These are phyloP conservation scores for Anguilla megastoma DNA, from an alignment of 2,797 vertebrate genomes.

Conservation along the genomic window DNA sequence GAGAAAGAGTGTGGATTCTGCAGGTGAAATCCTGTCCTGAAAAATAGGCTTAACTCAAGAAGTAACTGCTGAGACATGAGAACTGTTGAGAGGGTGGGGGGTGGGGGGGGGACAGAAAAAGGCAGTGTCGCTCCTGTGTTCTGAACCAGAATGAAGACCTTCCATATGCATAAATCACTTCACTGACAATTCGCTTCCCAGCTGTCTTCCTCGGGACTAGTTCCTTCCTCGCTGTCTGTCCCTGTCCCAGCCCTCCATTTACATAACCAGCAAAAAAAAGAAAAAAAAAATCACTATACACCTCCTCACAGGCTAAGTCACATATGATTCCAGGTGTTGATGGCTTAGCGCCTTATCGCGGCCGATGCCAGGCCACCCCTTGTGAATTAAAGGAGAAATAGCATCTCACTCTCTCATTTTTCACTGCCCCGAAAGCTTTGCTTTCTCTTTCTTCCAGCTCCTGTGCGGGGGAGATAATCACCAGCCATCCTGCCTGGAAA, in stretches of 20 bases:
- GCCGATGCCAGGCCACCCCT: slow-evolving; percentile 72
- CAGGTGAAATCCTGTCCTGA: slow-evolving; percentile 10
- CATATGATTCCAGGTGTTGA: slow-evolving; percentile 70
- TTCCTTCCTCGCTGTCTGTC: slow-evolving; percentile 2
- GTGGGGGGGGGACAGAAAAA: slow-evolving; percentile 27
- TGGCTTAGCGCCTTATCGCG: slow-evolving; percentile 76
- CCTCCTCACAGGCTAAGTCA: slow-evolving; percentile 53
- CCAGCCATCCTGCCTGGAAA: slow-evolving; percentile 62
- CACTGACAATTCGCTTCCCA: slow-evolving; percentile 46
- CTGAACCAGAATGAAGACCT: slow-evolving; percentile 33
- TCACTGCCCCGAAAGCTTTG: slow-evolving; percentile 70
- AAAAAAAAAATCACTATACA: slow-evolving; percentile 30
- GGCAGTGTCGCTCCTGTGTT: slow-evolving; percentile 4
- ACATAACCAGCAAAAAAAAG: slow-evolving; percentile 28
- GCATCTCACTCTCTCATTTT: slow-evolving; percentile 75
- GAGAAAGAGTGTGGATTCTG: not conserved
- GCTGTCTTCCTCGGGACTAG: not conserved
- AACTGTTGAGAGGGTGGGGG: not conserved
- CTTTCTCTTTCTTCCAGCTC: slow-evolving; percentile 68
- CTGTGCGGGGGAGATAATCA: slow-evolving; percentile 78
- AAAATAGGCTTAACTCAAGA: slow-evolving; percentile 12
- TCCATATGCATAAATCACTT: slow-evolving; percentile 66
- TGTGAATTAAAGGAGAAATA: slow-evolving; percentile 80
- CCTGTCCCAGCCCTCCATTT: slow-evolving; percentile 30
- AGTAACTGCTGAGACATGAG: slow-evolving; percentile 1